phyloP scores from a whole-genome alignment of 1,140 invertebrate species.

The Pseudachorutes palmiensis region DNA sequence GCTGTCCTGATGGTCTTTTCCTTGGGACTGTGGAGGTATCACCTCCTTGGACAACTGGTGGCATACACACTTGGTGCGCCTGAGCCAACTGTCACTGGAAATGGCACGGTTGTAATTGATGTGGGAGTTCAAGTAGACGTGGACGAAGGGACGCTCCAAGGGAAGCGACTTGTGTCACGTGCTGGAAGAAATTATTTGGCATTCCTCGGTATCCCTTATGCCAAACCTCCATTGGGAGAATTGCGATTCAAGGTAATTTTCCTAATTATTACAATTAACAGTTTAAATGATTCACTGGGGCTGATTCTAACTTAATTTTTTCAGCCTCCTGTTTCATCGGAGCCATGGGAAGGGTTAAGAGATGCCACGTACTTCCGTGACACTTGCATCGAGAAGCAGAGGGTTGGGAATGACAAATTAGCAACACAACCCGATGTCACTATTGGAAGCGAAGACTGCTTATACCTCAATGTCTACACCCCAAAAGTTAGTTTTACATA shows the following conservation, averaged over 20 bases:
- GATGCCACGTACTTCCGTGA: not conserved
- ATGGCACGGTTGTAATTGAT: too few relatives aligned
- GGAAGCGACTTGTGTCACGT: not conserved
- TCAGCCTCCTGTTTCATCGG: not conserved
- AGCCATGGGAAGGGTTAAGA: not conserved
- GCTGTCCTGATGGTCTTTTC: too few relatives aligned
- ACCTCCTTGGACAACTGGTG: not conserved
- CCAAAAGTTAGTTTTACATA: not conserved
- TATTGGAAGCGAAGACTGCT: constrained; percentile 1
- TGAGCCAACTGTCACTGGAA: not conserved
- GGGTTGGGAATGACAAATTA: not conserved
- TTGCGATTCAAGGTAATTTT: constrained; percentile 23
- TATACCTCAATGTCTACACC: constrained; percentile 5
- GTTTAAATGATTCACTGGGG: not conserved
- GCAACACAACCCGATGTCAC: not conserved
- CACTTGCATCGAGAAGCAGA: not conserved
- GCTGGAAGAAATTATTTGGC: constrained; percentile 15
- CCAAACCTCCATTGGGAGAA: constrained; percentile 20
- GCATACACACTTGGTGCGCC: not conserved
- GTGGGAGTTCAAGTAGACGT: not conserved
- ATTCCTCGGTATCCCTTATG: constrained; percentile 27
- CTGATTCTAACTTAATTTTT: not conserved
- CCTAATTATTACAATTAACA: not conserved
- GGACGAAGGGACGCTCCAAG: constrained; percentile 6
- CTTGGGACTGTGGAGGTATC: not conserved